Conservation (phyloP, 2,888 invertebrate genomes). For the Seladonia tumulorum region DNA sequence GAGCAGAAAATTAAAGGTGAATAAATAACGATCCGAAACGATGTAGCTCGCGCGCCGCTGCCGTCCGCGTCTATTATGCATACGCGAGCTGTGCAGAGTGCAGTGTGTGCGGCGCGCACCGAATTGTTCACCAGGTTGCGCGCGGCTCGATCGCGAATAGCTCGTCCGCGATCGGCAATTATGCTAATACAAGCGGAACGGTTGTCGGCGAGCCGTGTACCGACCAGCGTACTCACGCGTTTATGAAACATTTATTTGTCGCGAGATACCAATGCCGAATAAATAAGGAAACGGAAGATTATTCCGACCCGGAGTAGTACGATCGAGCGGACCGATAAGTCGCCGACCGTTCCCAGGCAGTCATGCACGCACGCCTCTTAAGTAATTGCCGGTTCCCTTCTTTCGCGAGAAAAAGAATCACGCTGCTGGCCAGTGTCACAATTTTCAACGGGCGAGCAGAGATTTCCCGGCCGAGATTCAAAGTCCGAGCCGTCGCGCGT, state of each 20-base stretch:
- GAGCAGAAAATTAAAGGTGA: background rate
- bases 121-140: background rate
- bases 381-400: background rate
- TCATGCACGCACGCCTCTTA: background rate
- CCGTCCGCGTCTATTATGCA: background rate
- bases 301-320: background rate
- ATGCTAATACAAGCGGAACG: background rate
- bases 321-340: background rate
- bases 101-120: background rate
- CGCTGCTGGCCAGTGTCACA: too few species aligned
- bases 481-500: background rate
- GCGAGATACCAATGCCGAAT: background rate
- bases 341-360: background rate
- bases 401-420: background rate
- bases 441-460: background rate
- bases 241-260: background rate
- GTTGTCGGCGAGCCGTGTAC: background rate
- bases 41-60: background rate
- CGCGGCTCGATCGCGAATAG: background rate
- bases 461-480: background rate
- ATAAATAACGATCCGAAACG: background rate
- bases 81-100: background rate
- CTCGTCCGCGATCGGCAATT: background rate
- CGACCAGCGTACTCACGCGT: background rate
- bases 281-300: background rate